phyloP scores from a whole-genome alignment of 2,888 invertebrate genomes.

The Griposia aprilina region DNA sequence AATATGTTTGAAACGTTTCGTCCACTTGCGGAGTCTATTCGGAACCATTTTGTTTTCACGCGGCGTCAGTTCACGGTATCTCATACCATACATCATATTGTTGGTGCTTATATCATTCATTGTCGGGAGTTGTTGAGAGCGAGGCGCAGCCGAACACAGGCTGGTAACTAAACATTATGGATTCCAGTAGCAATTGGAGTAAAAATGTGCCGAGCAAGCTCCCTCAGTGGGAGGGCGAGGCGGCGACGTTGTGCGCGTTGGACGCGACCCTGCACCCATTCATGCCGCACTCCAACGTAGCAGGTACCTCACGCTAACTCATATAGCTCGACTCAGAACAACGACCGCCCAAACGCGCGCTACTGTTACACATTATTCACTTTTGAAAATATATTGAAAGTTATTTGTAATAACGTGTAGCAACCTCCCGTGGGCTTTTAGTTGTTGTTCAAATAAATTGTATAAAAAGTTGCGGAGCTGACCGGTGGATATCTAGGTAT shows the following conservation, averaged over 20 bases:
- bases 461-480: constrained; percentile 30
- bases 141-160: constrained; percentile 55
- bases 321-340: constrained; percentile 19
- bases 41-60: constrained; percentile 56
- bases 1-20: constrained; percentile 30
- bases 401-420: constrained; percentile 33
- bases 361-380: constrained; percentile 32
- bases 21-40: constrained; percentile 49
- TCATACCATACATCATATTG: constrained; percentile 51
- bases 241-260: constrained; percentile 83
- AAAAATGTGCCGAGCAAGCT: constrained; percentile 82
- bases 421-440: constrained; percentile 9
- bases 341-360: constrained; percentile 20
- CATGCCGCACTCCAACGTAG: constrained; percentile 77
- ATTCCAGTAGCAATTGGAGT: constrained; percentile 89
- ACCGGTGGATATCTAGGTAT: constrained; percentile 31
- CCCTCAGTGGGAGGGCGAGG: constrained; percentile 88
- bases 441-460: constrained; percentile 26
- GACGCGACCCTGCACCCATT: constrained; percentile 78
- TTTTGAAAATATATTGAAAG: not conserved
- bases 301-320: constrained; percentile 78
- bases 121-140: constrained; percentile 45
- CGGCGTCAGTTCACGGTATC: constrained; percentile 47
- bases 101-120: constrained; percentile 66
- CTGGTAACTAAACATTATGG: constrained; percentile 75